phyloP scores from a whole-genome alignment of 1,140 invertebrate genomes.

The Apis cerana region DNA sequence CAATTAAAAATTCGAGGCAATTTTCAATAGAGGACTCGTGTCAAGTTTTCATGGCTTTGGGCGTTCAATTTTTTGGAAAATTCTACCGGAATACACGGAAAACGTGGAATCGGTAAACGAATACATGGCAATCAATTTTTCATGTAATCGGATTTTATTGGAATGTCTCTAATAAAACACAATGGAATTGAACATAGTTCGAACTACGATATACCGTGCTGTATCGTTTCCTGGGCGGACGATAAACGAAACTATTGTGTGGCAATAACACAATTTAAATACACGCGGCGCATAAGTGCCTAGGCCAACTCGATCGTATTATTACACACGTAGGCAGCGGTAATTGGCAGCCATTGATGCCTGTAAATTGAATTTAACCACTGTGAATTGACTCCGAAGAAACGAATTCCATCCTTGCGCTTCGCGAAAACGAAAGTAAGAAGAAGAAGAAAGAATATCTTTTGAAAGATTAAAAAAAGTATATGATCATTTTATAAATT shows the following conservation, averaged over 20 bases:
- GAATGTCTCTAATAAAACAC: constrained; percentile 29
- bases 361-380: constrained; percentile 32
- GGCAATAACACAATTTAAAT: constrained; percentile 36
- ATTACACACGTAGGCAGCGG: constrained; percentile 1
- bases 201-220: background rate
- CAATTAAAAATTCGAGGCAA: background rate
- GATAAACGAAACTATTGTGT: constrained; percentile 30
- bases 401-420: constrained; percentile 1
- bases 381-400: constrained; percentile 21
- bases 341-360: constrained; percentile 32
- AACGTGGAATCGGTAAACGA: background rate
- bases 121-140: constrained; percentile 5
- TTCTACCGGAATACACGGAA: too few species aligned
- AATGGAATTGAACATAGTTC: constrained; percentile 16
- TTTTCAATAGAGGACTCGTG: background rate
- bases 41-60: background rate
- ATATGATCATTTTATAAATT: too few species aligned
- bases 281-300: constrained; percentile 15
- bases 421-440: background rate
- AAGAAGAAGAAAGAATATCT: background rate
- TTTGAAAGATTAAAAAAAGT: too few species aligned
- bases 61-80: background rate
- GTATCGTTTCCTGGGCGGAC: background rate
- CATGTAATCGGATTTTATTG: constrained; percentile 18
- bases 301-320: constrained; percentile 22